phyloP scores from a whole-genome alignment of 2,888 invertebrate species.

The Lasioglossum marginatum region DNA sequence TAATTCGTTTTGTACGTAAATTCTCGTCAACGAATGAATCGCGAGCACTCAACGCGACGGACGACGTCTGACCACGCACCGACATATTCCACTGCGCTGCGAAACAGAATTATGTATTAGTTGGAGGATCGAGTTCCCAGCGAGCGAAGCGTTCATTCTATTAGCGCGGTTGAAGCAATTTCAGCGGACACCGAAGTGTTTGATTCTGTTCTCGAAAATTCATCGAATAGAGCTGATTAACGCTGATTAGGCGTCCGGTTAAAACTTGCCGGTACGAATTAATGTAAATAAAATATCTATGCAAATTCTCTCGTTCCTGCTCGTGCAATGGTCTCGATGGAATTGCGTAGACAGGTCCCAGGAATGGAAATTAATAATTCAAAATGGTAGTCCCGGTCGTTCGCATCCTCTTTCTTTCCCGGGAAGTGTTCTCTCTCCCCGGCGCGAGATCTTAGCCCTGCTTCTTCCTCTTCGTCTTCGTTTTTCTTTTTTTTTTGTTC shows the following conservation, averaged over 20 bases:
- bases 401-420: not conserved
- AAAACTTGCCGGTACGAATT: not conserved
- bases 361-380: constrained; percentile 48
- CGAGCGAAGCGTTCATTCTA: not conserved
- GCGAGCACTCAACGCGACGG: not conserved
- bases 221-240: not conserved
- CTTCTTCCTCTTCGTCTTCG: not conserved
- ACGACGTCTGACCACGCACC: not conserved
- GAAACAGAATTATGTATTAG: not conserved
- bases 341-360: not conserved
- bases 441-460: not conserved
- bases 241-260: not conserved
- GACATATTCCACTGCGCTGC: not conserved
- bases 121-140: not conserved
- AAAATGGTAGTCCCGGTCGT: not conserved
- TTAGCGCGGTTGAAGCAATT: not conserved
- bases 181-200: not conserved
- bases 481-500: not conserved
- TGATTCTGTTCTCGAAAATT: not conserved
- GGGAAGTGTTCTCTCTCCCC: not conserved
- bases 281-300: not conserved
- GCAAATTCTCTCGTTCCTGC: not conserved
- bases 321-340: not conserved
- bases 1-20: not conserved
- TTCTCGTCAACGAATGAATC: not conserved